Evolutionary conservation across 2,797 vertebrate species (phyloP), one percentile per base, ranked within the genome.

Genomic region (Dermochelys coriacea): DNA sequence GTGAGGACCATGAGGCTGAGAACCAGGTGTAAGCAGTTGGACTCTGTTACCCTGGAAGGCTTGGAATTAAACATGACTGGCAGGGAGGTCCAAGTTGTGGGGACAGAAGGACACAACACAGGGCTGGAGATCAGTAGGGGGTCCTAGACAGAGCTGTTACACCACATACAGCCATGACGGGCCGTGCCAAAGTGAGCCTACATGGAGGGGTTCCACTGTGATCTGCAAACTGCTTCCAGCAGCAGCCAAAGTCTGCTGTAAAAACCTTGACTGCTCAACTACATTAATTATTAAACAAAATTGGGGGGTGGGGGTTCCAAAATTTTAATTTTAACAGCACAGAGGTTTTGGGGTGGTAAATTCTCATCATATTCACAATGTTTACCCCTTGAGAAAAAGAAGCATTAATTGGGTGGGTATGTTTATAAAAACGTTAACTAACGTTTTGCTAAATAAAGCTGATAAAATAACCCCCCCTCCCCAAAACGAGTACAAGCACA

Each of bases 351-450:
- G 86, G 77, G 15, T 91, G 74, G 25, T 77, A 77, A 37, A 21
- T 51, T 4, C 71, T 93, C 61, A 0, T 37, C 85, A 78, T 87
- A 91, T 84, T 49, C 71, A 57, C 37, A 29, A 85, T 88, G 31
- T 93, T 23, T 96, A 93, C 87, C 47, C 52, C 52, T 90, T 45
- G 77, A n/a, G 85, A 93, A 96, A 93, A 86, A 91, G 1, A 71
- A 95, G 77, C 71, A 51, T 86, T 96, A 96, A 95, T 95, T 96
- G 95, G 88, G 68, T 59, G 34, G 31, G 6, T 15, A 29, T 12
- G 11, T 27, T 57, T 68, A 84, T 11, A 84, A 80, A 95, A 93
- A 93, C 82, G 59, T 45, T 95, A 96, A 47, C 51, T 90, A 84
- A 31, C 83, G 41, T 41, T 96, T 94, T 95, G 86, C 86, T 37